Conservation (phyloP, 2,113 vertebrate genomes). For the Herpetotheres cachinnans region DNA sequence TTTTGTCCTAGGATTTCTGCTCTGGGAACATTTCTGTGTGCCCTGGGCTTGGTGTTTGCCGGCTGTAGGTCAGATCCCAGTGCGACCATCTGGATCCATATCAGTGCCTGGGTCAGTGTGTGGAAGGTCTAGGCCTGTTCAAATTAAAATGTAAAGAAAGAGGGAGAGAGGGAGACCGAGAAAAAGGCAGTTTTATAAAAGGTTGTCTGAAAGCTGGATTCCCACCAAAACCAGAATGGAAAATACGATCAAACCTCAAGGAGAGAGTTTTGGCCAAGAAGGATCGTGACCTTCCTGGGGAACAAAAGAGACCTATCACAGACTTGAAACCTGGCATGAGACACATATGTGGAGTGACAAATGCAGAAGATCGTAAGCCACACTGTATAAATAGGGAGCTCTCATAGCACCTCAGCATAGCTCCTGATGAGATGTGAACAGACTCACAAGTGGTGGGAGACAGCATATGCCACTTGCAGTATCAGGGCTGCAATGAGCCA, state of each 20-base stretch:
- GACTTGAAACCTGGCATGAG: background rate
- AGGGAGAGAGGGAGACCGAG: background rate
- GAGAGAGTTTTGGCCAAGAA: background rate
- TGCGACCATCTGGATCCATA: background rate
- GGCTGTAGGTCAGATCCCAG: background rate
- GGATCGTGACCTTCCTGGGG: background rate
- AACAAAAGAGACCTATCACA: background rate
- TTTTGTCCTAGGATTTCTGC: background rate
- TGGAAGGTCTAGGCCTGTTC: background rate
- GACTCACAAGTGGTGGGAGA: background rate
- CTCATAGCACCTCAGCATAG: background rate
- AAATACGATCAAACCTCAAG: background rate
- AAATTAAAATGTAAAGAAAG: background rate
- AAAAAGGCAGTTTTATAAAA: background rate
- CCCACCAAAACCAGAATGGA: background rate
- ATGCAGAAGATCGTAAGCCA: background rate
- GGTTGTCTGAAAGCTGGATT: background rate
- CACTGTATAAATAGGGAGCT: background rate
- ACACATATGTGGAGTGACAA: background rate
- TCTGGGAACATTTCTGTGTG: background rate
- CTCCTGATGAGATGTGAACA: background rate
- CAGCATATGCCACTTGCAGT: background rate
- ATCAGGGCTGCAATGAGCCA: background rate
- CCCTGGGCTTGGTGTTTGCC: fast-evolving
- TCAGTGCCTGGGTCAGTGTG: fast-evolving